Conservation (phyloP, 2,888 invertebrate species). For the Eupeodes luniger region DNA sequence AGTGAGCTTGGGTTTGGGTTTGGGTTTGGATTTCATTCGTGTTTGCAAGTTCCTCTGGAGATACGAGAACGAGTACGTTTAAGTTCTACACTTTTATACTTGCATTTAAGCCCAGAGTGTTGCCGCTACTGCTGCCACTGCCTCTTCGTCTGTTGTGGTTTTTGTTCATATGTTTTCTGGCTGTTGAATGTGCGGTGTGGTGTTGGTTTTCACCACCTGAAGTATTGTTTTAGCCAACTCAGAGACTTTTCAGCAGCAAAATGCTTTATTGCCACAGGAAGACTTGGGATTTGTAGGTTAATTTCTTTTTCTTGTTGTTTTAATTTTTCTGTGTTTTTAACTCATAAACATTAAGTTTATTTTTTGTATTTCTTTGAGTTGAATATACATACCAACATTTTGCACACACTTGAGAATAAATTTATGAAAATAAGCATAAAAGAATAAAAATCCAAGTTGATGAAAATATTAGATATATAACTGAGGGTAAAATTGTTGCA, state of each 20-base stretch:
- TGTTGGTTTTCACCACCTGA: conserved; percentile 44
- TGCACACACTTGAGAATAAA: background rate
- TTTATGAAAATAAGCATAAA: background rate
- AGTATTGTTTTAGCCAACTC: conserved; percentile 34
- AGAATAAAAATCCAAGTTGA: background rate
- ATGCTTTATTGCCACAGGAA: conserved; percentile 26
- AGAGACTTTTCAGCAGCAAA: conserved; percentile 12
- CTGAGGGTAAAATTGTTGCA: background rate
- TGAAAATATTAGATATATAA: background rate
- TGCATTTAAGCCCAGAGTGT: background rate
- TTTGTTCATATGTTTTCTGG: conserved; percentile 23
- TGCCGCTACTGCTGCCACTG: no score
- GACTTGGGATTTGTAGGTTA: conserved; percentile 24
- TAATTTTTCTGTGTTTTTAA: background rate
- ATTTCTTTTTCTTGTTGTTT: background rate
- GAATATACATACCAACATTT: background rate
- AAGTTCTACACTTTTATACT: background rate
- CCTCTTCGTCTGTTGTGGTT: conserved; percentile 3
- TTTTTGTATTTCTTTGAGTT: background rate
- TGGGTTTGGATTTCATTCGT: background rate
- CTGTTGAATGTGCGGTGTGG: conserved; percentile 48
- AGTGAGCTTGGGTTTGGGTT: background rate
- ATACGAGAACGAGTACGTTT: background rate
- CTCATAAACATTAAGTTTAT: conserved; percentile 31
- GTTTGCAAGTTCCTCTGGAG: no score